A percentile compares a stretch with the other conserved stretches of the same genome.
phyloP scores from a whole-genome alignment of 2,797 vertebrate species.

The Macrochelys suwanniensis region DNA sequence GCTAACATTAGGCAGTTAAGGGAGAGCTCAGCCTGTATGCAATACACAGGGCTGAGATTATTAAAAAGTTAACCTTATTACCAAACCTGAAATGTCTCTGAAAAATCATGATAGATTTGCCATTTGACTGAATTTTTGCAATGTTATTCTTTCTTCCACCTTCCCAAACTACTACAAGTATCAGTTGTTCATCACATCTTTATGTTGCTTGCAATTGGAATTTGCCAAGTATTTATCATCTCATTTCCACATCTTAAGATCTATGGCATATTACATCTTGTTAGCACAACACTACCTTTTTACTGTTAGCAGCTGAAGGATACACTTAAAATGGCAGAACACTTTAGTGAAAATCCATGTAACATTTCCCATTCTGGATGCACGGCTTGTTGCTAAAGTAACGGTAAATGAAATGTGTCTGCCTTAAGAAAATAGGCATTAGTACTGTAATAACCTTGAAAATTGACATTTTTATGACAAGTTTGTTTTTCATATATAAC shows the following conservation, averaged over 20 bases:
- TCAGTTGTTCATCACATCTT: not conserved
- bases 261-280: not conserved
- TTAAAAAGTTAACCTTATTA: not conserved
- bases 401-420: not conserved
- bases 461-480: not conserved
- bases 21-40: not conserved
- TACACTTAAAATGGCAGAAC: not conserved
- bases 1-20: accelerated
- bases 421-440: not conserved
- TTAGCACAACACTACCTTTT: not conserved
- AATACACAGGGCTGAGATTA: not conserved
- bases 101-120: not conserved
- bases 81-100: not conserved
- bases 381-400: not conserved
- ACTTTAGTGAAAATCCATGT: not conserved
- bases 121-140: not conserved
- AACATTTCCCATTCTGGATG: not conserved
- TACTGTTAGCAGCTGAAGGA: not conserved
- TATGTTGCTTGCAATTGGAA: not conserved
- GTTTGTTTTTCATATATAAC: not conserved
- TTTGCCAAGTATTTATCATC: not conserved
- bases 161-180: not conserved
- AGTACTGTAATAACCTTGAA: not conserved
- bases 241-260: constrained; percentile 13
- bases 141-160: not conserved